Percentiles rank a stretch among this genome's conserved stretches.
Evolutionary conservation across 2,797 vertebrate species (phyloP).

Genomic region (Lithobates pipiens): DNA sequence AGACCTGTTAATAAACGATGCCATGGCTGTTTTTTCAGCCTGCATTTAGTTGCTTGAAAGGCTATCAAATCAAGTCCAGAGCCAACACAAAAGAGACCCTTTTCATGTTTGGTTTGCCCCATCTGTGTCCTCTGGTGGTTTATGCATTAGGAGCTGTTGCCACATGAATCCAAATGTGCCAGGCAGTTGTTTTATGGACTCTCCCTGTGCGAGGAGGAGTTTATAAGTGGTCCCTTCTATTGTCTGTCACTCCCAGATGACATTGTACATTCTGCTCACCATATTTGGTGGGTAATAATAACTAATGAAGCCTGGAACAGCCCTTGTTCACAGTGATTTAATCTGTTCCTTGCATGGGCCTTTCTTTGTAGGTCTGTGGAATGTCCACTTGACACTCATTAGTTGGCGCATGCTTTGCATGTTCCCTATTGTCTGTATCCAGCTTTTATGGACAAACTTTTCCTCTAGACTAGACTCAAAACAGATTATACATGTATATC

Average conservation of each 20-base stretch:
- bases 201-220: conserved; percentile 89
- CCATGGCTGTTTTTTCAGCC: conserved; percentile 69
- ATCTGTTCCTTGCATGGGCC: conserved; percentile 67
- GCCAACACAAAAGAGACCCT: conserved; percentile 87
- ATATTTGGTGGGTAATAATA: conserved; percentile 96
- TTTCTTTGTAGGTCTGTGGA: conserved; percentile 39
- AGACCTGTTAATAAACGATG: conserved; percentile 18
- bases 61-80: conserved; percentile 86
- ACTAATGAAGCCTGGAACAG: conserved; percentile 92
- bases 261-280: conserved; percentile 91
- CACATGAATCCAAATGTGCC: conserved; percentile 85
- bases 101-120: conserved; percentile 90
- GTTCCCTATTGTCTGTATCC: conserved; percentile 27
- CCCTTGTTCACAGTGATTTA: conserved; percentile 89
- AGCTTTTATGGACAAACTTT: conserved; percentile 48
- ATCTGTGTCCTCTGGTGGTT: conserved; percentile 98
- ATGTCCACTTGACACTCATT: conserved; percentile 54
- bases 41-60: conserved; percentile 92
- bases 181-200: conserved; percentile 98
- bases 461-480: conserved; percentile 14
- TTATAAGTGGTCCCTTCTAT: conserved; percentile 92
- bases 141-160: conserved; percentile 86
- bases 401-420: conserved; percentile 43
- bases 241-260: conserved; percentile 92
- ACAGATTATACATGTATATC: not conserved